Evolutionary conservation across 2,113 vertebrate species (phyloP).

Genomic region (Callaeas wilsoni): DNA sequence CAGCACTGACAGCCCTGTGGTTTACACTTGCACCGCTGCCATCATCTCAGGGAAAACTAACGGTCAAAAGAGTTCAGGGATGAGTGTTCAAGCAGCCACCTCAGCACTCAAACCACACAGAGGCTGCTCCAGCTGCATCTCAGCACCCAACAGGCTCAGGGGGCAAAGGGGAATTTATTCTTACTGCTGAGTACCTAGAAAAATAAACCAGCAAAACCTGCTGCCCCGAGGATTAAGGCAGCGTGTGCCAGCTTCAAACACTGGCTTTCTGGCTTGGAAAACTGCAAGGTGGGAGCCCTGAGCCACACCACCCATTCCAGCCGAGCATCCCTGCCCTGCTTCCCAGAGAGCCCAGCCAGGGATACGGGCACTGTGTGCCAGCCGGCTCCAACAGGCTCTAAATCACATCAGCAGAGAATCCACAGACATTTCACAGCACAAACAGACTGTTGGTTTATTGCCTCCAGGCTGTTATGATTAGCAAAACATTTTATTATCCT

Average conservation of each 20-base stretch:
- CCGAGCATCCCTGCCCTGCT: rapidly evolving
- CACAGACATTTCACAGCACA: background rate
- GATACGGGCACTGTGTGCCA: rapidly evolving
- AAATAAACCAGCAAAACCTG: background rate
- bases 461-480: background rate
- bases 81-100: background rate
- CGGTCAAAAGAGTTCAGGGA: background rate
- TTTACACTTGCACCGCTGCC: rapidly evolving
- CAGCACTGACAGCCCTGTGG: background rate
- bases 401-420: background rate
- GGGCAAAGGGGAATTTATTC: background rate
- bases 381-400: background rate
- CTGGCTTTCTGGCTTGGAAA: background rate
- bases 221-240: background rate
- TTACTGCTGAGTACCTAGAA: background rate
- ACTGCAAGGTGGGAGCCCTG: background rate
- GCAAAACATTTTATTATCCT: background rate
- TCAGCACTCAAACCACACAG: background rate
- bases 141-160: background rate
- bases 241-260: rapidly evolving
- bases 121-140: background rate
- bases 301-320: background rate
- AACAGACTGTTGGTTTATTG: background rate
- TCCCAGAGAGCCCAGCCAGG: background rate
- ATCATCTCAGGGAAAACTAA: background rate